Base-by-base conservation (phyloP, 1,140 invertebrate genomes). In the Drosophila arizonae region DNA sequence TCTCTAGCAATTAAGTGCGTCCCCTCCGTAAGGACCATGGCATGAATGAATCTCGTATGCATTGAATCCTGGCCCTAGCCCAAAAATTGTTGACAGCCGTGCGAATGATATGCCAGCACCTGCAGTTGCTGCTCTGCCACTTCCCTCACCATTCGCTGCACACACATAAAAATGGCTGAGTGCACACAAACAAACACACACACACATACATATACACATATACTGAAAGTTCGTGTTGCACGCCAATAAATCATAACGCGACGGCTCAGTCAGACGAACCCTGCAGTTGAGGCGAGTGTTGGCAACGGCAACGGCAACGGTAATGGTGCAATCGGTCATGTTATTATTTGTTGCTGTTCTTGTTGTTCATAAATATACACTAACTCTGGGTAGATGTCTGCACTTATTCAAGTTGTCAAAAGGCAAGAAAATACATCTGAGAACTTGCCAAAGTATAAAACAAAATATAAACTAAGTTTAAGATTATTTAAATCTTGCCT, bases 211-310 rank as follows among this genome's bases (percentile, higher is more conserved):
- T 6, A 33, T 6, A 33, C 6, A 33, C 33, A 33, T 9, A 33
- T 6, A 76, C 64, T 73, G 60, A 72, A 55, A 70, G 30, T 81
- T 71, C 84, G 77, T 88, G 84, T 89, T 89, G 84, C 84, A 88
- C 77, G 85, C 71, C 84, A 88, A 88, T 88, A 88, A 88, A 88
- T 88, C 84, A 88, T 89, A 87, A 74, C 73, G 81, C 77, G 67
- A 57, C 62, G 68, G 45, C 72, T 70, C 85, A 71, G 68, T 56
- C 58, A 17, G 52, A 55, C 39, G 30, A 17, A 41, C 43, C 17
- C 17, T 39, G 50, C 60, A 65, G 46, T 57, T 10, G 69, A 50
- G 57, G 62, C 50, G 60, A 74, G 72, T 58, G 72, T 73, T 73
- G 64, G 64, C 63, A 69, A 69, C 68, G 71, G 70, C 60, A 72